These are phyloP conservation scores for Chironomus striatipennis DNA, from an alignment of 1,140 invertebrate genomes.

Conservation along the genomic window DNA sequence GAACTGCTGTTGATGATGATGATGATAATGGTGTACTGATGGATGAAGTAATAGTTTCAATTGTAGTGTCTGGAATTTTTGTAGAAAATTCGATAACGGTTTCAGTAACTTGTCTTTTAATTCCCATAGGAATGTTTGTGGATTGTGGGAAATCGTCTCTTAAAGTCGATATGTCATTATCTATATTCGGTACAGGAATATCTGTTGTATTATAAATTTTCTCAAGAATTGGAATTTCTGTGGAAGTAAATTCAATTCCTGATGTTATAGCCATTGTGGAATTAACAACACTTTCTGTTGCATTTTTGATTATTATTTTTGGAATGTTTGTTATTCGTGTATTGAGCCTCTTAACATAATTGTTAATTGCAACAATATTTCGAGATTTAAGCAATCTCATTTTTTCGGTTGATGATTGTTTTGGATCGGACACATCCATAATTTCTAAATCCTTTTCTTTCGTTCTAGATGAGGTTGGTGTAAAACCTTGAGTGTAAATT, in stretches of 20 bases:
- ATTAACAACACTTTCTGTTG: not conserved
- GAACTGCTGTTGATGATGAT: not conserved
- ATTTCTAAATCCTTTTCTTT: constrained; percentile 2
- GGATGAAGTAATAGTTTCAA: too few relatives aligned
- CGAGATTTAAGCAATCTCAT: not conserved
- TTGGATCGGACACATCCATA: not conserved
- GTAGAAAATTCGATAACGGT: not conserved
- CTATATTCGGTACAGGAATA: not conserved
- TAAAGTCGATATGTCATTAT: not conserved
- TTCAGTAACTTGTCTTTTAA: not conserved
- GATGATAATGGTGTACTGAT: not conserved
- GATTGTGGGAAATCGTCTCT: not conserved
- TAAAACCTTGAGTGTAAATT: not conserved
- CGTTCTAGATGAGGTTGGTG: not conserved
- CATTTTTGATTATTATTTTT: not conserved
- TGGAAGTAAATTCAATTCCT: not conserved
- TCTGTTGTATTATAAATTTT: not conserved
- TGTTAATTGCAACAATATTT: constrained; percentile 16
- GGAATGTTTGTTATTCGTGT: not conserved
- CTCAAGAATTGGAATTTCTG: not conserved
- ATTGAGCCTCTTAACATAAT: not conserved
- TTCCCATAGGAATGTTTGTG: not conserved
- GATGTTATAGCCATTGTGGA: not conserved
- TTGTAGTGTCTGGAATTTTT: not conserved
- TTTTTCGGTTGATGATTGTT: constrained; percentile 3